A percentile compares a stretch with the other conserved stretches of the same genome.
Evolutionary conservation across 2,113 vertebrate species (phyloP).

Genomic region (Etheostoma spectabile): DNA sequence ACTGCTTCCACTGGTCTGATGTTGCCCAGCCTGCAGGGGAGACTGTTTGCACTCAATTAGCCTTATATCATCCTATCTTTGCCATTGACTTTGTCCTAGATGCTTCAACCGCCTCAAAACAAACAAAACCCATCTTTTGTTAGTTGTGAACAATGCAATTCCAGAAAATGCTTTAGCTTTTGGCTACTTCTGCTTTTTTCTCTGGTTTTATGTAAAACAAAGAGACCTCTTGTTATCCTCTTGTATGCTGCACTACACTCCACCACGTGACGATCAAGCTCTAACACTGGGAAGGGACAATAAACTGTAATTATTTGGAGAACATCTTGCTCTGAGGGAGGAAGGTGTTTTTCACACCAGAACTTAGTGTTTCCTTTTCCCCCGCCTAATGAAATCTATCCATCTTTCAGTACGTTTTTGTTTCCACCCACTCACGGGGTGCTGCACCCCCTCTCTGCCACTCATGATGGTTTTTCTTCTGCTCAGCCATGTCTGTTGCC

Average conservation of each 20-base stretch:
- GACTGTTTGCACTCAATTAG: conserved; percentile 31
- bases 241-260: conserved; percentile 11
- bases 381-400: conserved; percentile 74
- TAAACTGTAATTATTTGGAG: conserved; percentile 55
- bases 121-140: too few species aligned
- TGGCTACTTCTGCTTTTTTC: background rate
- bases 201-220: conserved; percentile 19
- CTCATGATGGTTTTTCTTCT: conserved; percentile 46
- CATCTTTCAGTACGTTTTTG: conserved; percentile 76
- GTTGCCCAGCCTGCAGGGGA: conserved; percentile 28
- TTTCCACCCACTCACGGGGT: conserved; percentile 31
- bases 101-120: too few species aligned
- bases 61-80: background rate
- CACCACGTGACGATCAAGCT: conserved; percentile 33
- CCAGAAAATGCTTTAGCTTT: conserved; percentile 16
- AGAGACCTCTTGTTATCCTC: conserved; percentile 3
- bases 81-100: too few species aligned
- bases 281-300: conserved; percentile 34
- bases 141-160: background rate
- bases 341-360: conserved; percentile 65
- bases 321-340: conserved; percentile 55
- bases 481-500: conserved; percentile 54
- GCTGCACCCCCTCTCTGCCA: conserved; percentile 9
- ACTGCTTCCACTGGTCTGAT: conserved; percentile 18
- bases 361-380: conserved; percentile 55